phyloP scores from a whole-genome alignment of 1,140 invertebrate genomes.

The Drosophila novamexicana region DNA sequence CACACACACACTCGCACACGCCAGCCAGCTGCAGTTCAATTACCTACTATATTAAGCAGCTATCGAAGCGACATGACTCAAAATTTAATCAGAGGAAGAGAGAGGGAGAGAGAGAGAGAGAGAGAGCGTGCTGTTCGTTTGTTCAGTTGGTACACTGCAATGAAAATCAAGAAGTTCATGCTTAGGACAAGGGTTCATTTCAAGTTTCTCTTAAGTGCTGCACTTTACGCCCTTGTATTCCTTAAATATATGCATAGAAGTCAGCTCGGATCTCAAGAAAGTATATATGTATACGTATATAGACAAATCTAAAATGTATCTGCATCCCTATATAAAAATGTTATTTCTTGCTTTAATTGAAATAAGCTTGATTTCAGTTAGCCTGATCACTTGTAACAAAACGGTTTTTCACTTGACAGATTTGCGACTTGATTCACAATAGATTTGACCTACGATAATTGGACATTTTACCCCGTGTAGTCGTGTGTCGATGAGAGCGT shows the following conservation, averaged over 20 bases:
- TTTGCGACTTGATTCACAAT: no score
- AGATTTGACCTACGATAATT: no score
- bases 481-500: background rate
- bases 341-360: no score
- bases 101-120: background rate
- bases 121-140: background rate
- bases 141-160: constrained; percentile 2
- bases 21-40: constrained; percentile 19
- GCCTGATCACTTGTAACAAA: no score
- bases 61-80: constrained; percentile 30
- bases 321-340: no score
- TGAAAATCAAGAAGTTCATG: background rate
- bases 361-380: no score
- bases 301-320: no score
- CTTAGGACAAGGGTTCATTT: constrained; percentile 1
- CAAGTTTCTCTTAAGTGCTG: background rate
- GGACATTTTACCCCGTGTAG: background rate
- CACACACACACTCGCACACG: background rate
- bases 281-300: no score
- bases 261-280: no score
- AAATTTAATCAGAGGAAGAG: constrained; percentile 9
- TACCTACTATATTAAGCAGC: constrained; percentile 5
- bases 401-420: no score
- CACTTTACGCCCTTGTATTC: no score
- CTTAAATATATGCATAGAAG: no score